phyloP scores from a whole-genome alignment of 2,888 invertebrate genomes.

The Synergus gifuensis region DNA sequence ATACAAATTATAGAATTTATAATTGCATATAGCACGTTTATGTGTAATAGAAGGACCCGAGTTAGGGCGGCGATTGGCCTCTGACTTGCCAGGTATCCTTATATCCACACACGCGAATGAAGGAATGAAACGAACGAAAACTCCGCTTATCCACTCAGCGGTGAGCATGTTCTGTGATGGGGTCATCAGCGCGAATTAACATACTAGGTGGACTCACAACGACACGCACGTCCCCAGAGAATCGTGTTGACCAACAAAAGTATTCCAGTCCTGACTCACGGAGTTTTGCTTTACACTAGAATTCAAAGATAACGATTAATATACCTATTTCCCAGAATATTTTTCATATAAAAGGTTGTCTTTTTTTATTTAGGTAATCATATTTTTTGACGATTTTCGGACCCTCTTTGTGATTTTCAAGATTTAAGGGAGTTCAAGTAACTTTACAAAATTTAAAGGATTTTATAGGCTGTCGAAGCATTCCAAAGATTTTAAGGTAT shows the following conservation, averaged over 20 bases:
- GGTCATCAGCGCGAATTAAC: constrained; percentile 77
- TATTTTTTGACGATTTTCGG: too few species aligned
- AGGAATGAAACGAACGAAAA: constrained; percentile 58
- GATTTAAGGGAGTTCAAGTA: too few species aligned
- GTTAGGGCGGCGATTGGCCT: constrained; percentile 3
- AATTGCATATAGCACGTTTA: too few species aligned
- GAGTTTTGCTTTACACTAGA: not conserved
- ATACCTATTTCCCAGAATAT: too few species aligned
- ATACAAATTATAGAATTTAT: not conserved
- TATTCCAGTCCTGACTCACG: not conserved
- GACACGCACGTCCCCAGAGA: not conserved
- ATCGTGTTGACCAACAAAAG: constrained; percentile 7
- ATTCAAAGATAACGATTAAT: not conserved
- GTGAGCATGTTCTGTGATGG: constrained; percentile 75
- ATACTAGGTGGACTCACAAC: constrained; percentile 70
- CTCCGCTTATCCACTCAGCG: constrained; percentile 65
- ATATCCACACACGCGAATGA: constrained; percentile 47
- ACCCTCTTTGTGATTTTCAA: too few species aligned
- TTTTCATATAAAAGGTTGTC: too few species aligned
- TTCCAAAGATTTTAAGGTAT: too few species aligned
- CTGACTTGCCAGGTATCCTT: constrained; percentile 9
- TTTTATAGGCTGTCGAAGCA: too few species aligned
- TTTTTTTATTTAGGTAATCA: too few species aligned
- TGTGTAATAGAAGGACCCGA: not conserved
- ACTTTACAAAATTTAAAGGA: too few species aligned